Conservation (phyloP, 1,140 invertebrate species). For the Paracyclopina nana region DNA sequence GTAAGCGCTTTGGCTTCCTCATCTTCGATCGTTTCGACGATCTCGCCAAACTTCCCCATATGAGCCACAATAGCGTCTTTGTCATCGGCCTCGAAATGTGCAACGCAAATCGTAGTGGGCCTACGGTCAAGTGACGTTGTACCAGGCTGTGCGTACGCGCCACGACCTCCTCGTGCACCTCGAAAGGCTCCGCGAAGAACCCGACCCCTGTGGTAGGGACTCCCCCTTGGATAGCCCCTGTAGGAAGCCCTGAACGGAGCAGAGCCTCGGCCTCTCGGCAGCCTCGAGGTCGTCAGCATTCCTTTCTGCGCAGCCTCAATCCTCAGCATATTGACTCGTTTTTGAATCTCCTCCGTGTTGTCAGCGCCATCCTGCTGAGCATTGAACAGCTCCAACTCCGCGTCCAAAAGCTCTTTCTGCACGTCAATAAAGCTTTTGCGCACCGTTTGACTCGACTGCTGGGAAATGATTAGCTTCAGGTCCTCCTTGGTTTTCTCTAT, state of each 20-base stretch:
- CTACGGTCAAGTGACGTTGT: constrained; percentile 49
- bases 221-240: background rate
- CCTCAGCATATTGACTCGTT: constrained; percentile 28
- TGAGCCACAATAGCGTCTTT: constrained; percentile 44
- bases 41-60: constrained; percentile 50
- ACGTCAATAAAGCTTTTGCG: no score
- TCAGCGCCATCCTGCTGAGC: constrained; percentile 50
- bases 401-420: constrained; percentile 63
- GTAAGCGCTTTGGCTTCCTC: constrained; percentile 42
- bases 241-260: constrained; percentile 12
- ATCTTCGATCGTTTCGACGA: constrained; percentile 43
- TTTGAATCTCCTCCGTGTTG: constrained; percentile 47
- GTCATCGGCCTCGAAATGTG: constrained; percentile 49
- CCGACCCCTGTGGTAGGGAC: background rate
- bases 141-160: no score
- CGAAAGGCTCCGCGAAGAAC: constrained; percentile 7
- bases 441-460: no score
- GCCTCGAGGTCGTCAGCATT: constrained; percentile 23
- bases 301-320: constrained; percentile 22
- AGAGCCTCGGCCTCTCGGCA: constrained; percentile 15
- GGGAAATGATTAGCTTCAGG: constrained; percentile 25
- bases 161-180: constrained; percentile 17
- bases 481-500: constrained; percentile 54
- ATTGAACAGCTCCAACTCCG: constrained; percentile 64
- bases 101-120: constrained; percentile 52